Evolutionary conservation across 2,113 vertebrate genomes (phyloP).

Genomic region (Phrynocephalus versicolor): DNA sequence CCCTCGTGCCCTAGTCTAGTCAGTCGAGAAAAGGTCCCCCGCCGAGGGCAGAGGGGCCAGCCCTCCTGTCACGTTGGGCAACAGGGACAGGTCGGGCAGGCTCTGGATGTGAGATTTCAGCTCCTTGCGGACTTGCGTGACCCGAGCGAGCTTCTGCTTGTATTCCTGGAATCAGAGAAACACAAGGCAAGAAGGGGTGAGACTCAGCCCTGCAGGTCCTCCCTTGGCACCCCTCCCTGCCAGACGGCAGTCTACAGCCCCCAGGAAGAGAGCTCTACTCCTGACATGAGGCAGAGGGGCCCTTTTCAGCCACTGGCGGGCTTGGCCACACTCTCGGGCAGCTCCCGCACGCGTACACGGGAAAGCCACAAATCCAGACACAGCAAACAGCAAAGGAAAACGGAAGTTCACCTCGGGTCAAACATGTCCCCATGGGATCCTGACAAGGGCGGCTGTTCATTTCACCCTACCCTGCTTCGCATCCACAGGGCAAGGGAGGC

Average conservation of each 20-base stretch:
- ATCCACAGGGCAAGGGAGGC: not conserved
- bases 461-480: not conserved
- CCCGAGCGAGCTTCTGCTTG: slow-evolving; percentile 95
- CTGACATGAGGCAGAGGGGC: no score
- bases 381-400: no score
- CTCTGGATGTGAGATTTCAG: slow-evolving; percentile 99
- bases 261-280: no score
- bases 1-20: slow-evolving; percentile 86
- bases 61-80: slow-evolving; percentile 95
- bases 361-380: no score
- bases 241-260: not conserved
- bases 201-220: not conserved
- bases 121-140: slow-evolving; percentile 97
- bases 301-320: no score
- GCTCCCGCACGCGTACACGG: no score
- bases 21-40: slow-evolving; percentile 97
- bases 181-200: not conserved
- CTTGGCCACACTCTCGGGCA: no score
- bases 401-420: no score
- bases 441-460: not conserved
- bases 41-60: slow-evolving; percentile 95
- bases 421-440: no score
- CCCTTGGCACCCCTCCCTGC: not conserved
- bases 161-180: slow-evolving; percentile 84
- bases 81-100: slow-evolving; percentile 93